These are phyloP conservation scores for Stichopus horrens DNA, from an alignment of 53 echinoderm and acorn worm species.

Conservation along the genomic window DNA sequence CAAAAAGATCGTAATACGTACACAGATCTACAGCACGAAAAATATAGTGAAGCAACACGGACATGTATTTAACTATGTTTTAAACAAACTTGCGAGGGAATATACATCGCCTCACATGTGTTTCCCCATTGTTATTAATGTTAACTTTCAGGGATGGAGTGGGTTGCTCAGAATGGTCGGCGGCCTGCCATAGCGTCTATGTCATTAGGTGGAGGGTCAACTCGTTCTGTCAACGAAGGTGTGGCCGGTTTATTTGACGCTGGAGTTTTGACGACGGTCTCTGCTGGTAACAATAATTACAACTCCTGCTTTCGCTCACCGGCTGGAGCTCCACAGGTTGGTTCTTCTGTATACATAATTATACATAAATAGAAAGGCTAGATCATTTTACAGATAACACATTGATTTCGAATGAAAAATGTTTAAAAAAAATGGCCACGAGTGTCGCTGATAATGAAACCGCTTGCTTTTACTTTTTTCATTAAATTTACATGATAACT, in stretches of 20 bases:
- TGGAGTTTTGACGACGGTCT: constrained; percentile 75
- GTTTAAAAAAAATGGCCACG: not conserved
- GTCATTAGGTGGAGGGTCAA: constrained; percentile 82
- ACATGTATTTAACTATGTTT: too few species aligned
- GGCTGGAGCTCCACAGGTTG: constrained; percentile 78
- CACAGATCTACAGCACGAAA: too few species aligned
- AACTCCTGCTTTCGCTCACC: constrained; percentile 72
- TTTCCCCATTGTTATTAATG: too few species aligned
- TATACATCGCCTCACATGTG: too few species aligned
- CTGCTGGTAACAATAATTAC: constrained; percentile 78
- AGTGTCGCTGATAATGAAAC: too few species aligned
- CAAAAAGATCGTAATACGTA: too few species aligned
- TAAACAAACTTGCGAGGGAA: too few species aligned
- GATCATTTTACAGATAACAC: not conserved
- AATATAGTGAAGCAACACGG: too few species aligned
- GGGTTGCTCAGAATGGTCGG: constrained; percentile 70
- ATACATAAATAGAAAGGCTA: too few species aligned
- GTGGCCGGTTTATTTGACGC: constrained; percentile 56
- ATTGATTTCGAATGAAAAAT: not conserved
- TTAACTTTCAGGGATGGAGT: constrained; percentile 69
- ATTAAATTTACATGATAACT: too few species aligned
- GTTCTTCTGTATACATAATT: not conserved
- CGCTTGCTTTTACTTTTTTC: too few species aligned
- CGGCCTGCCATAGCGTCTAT: constrained; percentile 90
- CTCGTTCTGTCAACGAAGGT: constrained; percentile 67